A percentile compares a stretch with the other conserved stretches of the same genome.
Conservation (phyloP, 2,888 invertebrate genomes). For the Chalcis sispes region DNA sequence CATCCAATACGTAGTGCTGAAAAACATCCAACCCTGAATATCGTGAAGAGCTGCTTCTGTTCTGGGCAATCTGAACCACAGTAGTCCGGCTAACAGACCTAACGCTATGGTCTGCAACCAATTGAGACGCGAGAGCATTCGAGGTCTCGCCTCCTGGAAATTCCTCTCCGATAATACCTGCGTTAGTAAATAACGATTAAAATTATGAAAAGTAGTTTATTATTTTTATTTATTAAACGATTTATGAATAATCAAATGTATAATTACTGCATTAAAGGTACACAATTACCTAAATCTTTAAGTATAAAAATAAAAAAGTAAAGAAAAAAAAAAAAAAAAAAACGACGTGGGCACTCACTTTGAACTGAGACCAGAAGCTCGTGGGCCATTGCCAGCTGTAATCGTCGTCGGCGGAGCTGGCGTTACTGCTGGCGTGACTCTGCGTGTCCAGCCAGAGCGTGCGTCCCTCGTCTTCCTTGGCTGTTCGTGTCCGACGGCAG, state of each 20-base stretch:
- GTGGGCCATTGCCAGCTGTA: slow-evolving; percentile 85
- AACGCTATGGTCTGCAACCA: slow-evolving; percentile 86
- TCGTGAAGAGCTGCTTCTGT: slow-evolving; percentile 86
- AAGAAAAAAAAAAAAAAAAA: not conserved
- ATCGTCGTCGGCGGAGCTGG: slow-evolving; percentile 82
- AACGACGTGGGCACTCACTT: slow-evolving; percentile 76
- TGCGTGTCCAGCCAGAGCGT: slow-evolving; percentile 84
- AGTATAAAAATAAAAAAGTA: slow-evolving; percentile 9
- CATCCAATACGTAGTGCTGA: slow-evolving; percentile 90
- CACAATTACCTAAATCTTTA: no score
- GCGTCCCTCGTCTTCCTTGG: slow-evolving; percentile 81
- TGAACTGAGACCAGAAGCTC: slow-evolving; percentile 87
- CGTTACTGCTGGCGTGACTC: slow-evolving; percentile 82
- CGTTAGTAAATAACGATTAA: no score
- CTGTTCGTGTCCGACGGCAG: slow-evolving; percentile 60
- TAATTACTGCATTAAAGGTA: no score
- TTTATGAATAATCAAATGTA: no score
- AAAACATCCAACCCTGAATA: slow-evolving; percentile 90
- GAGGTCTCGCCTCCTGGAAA: slow-evolving; percentile 85
- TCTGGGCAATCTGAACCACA: slow-evolving; percentile 88
- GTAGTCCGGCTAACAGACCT: slow-evolving; percentile 84
- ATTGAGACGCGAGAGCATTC: slow-evolving; percentile 86
- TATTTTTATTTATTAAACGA: no score
- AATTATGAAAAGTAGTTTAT: no score
- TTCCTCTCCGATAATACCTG: slow-evolving; percentile 84